Evolutionary conservation across 2,888 invertebrate genomes (phyloP).

Genomic region (Lissocephala sabroskyi): DNA sequence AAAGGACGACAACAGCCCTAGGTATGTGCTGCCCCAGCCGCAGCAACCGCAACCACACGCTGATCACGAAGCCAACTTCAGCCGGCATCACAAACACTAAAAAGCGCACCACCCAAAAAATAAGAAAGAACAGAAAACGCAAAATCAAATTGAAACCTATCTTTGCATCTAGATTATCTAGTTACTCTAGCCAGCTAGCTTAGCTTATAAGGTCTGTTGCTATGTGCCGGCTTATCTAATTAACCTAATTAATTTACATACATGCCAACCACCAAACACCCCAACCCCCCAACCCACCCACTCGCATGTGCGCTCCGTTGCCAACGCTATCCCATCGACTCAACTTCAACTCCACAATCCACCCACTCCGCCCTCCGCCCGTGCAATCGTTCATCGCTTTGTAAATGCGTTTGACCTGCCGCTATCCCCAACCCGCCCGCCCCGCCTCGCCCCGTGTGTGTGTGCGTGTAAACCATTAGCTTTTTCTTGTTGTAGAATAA

Average conservation of each 20-base stretch:
- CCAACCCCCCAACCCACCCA: neutral
- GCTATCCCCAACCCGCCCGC: constrained; percentile 17
- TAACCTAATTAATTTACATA: constrained; percentile 55
- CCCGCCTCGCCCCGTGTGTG: constrained; percentile 37
- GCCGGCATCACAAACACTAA: constrained; percentile 64
- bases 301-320: no score
- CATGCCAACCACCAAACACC: constrained; percentile 45
- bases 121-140: constrained; percentile 25
- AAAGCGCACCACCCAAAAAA: constrained; percentile 31
- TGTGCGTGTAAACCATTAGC: constrained; percentile 67
- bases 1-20: constrained; percentile 71
- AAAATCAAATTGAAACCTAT: constrained; percentile 16
- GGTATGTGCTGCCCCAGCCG: constrained; percentile 50
- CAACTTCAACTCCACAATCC: no score
- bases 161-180: constrained; percentile 19
- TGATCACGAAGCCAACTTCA: constrained; percentile 59
- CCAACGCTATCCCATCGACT: no score
- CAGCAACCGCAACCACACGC: constrained; percentile 11
- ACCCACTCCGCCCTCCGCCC: no score
- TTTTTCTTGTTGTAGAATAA: constrained; percentile 73
- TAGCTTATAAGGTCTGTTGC: constrained; percentile 55
- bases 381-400: no score
- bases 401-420: constrained; percentile 50
- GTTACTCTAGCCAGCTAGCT: constrained; percentile 30
- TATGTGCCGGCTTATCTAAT: constrained; percentile 58